phyloP scores from a whole-genome alignment of 2,113 vertebrate genomes.

The Ciconia stormi region DNA sequence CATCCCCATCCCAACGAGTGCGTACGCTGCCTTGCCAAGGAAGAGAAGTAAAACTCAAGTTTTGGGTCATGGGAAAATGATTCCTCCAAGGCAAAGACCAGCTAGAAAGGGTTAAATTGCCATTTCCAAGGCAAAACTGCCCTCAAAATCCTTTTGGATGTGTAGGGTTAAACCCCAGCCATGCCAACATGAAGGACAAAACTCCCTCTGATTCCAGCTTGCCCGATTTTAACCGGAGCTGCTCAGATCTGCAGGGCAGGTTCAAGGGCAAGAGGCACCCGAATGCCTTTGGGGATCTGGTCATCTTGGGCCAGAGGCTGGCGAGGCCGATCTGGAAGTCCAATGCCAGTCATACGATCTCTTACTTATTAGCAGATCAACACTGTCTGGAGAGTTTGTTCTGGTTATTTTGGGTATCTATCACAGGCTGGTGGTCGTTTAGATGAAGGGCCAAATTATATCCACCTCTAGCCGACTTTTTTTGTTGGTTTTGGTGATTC shows the following conservation, averaged over 20 bases:
- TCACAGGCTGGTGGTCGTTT: not conserved
- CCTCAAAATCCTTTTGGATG: not conserved
- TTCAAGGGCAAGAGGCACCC: not conserved
- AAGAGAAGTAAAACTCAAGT: not conserved
- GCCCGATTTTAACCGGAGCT: rapidly evolving
- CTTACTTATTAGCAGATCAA: not conserved
- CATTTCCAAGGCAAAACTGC: not conserved
- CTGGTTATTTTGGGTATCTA: not conserved
- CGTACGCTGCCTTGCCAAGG: not conserved
- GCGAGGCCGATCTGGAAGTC: not conserved
- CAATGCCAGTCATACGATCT: rapidly evolving
- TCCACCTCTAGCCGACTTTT: rapidly evolving
- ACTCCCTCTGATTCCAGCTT: rapidly evolving
- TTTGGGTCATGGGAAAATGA: not conserved
- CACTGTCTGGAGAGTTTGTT: not conserved
- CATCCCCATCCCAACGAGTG: not conserved
- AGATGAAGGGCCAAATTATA: not conserved
- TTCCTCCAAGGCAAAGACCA: not conserved
- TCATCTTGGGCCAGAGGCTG: not conserved
- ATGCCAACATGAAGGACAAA: not conserved
- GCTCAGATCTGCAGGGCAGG: not conserved
- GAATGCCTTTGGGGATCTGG: not conserved
- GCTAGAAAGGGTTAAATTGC: not conserved
- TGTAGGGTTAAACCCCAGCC: rapidly evolving
- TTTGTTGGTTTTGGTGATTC: not conserved